phyloP scores from a whole-genome alignment of 2,888 invertebrate genomes.

The Macrophya alboannulata region DNA sequence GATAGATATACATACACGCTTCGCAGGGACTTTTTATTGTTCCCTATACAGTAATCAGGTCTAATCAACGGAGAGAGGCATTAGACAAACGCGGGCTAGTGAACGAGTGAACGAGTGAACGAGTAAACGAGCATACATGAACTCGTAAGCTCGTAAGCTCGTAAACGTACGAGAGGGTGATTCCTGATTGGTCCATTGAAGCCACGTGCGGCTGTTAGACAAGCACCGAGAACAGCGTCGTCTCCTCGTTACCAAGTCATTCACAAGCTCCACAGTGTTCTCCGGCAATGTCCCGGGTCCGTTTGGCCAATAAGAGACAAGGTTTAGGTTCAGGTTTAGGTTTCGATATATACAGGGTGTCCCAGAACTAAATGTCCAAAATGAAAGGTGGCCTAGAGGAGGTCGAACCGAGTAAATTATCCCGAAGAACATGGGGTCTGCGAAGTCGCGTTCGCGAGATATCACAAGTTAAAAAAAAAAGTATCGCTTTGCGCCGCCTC shows the following conservation, averaged over 20 bases:
- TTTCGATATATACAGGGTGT: too few relatives aligned
- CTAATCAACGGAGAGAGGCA: slow-evolving; percentile 44
- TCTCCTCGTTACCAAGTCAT: slow-evolving; percentile 79
- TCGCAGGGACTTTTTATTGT: slow-evolving; percentile 33
- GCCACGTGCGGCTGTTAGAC: slow-evolving; percentile 70
- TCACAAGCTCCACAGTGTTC: slow-evolving; percentile 72
- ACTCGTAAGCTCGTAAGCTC: slow-evolving; percentile 40
- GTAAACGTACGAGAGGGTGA: slow-evolving; percentile 72
- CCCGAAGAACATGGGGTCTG: too few relatives aligned
- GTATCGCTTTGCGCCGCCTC: too few relatives aligned
- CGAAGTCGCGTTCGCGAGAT: too few relatives aligned
- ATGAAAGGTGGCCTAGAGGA: too few relatives aligned
- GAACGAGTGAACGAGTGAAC: slow-evolving; percentile 31
- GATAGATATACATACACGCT: slow-evolving; percentile 14
- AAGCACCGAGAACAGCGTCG: slow-evolving; percentile 70
- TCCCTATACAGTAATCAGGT: slow-evolving; percentile 43
- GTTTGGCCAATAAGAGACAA: slow-evolving; percentile 1
- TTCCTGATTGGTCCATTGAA: slow-evolving; percentile 80
- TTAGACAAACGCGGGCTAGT: slow-evolving; percentile 42
- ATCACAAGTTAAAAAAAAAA: too few relatives aligned
- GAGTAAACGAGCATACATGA: slow-evolving; percentile 29
- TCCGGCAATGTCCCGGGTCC: slow-evolving; percentile 17
- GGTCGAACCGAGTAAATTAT: too few relatives aligned
- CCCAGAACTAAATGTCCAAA: too few relatives aligned
- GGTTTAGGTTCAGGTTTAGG: too few relatives aligned